Conservation (phyloP, 2,113 vertebrate genomes). For the Eptatretus burgeri region DNA sequence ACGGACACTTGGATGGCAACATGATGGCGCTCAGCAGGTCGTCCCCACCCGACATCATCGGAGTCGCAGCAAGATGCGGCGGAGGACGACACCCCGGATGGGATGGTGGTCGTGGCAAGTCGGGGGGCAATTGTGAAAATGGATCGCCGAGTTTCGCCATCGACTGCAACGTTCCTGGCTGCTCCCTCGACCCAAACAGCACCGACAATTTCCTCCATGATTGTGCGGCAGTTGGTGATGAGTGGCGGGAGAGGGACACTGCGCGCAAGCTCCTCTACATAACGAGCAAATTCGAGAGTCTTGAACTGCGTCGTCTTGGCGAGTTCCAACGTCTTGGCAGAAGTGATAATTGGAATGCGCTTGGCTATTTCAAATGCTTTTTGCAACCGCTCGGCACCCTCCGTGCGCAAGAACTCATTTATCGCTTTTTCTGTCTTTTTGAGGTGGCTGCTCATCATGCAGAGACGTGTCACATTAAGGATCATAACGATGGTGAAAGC, state of each 20-base stretch:
- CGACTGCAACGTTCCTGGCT: constrained; percentile 51
- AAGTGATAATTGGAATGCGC: constrained; percentile 63
- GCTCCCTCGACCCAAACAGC: constrained; percentile 80
- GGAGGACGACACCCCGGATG: constrained; percentile 34
- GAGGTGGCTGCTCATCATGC: constrained; percentile 76
- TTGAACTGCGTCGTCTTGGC: constrained; percentile 89
- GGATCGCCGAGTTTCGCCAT: constrained; percentile 17
- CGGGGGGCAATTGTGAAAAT: constrained; percentile 9
- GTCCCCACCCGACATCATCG: constrained; percentile 33
- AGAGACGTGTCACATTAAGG: constrained; percentile 50
- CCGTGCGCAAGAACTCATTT: constrained; percentile 74
- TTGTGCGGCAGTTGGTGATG: constrained; percentile 40
- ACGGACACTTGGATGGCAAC: constrained; percentile 86
- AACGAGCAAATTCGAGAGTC: constrained; percentile 67
- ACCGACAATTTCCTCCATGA: constrained; percentile 37
- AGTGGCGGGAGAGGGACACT: constrained; percentile 66
- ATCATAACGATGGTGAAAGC: constrained; percentile 53
- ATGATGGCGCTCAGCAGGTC: constrained; percentile 53
- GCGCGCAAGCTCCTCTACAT: constrained; percentile 65
- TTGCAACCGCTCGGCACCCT: constrained; percentile 72
- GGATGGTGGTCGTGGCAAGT: constrained; percentile 29
- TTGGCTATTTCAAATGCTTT: constrained; percentile 81
- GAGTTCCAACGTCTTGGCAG: constrained; percentile 51
- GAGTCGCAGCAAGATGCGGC: constrained; percentile 48
- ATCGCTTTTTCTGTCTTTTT: constrained; percentile 61